These are phyloP conservation scores for Zaprionus capensis DNA, from an alignment of 1,140 invertebrate species.

Conservation along the genomic window DNA sequence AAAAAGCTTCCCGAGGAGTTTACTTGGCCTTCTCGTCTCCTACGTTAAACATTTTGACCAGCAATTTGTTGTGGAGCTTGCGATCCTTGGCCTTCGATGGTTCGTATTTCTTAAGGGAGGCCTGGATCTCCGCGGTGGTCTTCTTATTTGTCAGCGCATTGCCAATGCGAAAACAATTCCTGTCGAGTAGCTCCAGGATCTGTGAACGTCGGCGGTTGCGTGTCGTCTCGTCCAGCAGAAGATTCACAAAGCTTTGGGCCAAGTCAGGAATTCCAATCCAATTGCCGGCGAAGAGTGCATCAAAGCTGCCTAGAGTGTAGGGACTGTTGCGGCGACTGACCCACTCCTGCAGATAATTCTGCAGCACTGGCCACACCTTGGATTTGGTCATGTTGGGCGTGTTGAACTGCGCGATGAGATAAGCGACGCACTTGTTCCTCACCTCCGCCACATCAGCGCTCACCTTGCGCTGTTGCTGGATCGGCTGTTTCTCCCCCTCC, in stretches of 20 bases:
- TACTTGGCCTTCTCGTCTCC: not conserved
- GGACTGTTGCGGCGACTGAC: slow-evolving; percentile 28
- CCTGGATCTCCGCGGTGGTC: not conserved
- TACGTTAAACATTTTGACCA: too few species aligned
- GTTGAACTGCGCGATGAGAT: slow-evolving; percentile 43
- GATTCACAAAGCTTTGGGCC: slow-evolving; percentile 12
- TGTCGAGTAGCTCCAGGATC: slow-evolving; percentile 41
- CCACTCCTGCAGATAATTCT: slow-evolving; percentile 37
- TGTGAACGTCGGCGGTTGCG: slow-evolving; percentile 46
- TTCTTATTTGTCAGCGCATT: not conserved
- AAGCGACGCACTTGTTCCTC: slow-evolving; percentile 57
- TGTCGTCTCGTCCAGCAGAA: slow-evolving; percentile 20
- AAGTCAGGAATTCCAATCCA: slow-evolving; percentile 48
- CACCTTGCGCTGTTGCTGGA: slow-evolving; percentile 7
- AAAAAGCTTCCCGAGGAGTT: not conserved
- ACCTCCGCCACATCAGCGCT: slow-evolving; percentile 23
- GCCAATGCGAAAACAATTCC: slow-evolving; percentile 19
- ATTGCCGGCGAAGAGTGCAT: slow-evolving; percentile 30
- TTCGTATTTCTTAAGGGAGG: not conserved
- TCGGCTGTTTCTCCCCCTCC: not conserved
- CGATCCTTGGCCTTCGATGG: slow-evolving; percentile 24
- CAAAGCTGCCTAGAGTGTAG: slow-evolving; percentile 44
- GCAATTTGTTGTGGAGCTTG: slow-evolving; percentile 35
- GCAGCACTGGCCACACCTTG: slow-evolving; percentile 38
- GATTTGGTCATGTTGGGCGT: slow-evolving; percentile 4